Evolutionary conservation across 2,888 invertebrate species (phyloP).

Genomic region (Yponomeuta evonymella): DNA sequence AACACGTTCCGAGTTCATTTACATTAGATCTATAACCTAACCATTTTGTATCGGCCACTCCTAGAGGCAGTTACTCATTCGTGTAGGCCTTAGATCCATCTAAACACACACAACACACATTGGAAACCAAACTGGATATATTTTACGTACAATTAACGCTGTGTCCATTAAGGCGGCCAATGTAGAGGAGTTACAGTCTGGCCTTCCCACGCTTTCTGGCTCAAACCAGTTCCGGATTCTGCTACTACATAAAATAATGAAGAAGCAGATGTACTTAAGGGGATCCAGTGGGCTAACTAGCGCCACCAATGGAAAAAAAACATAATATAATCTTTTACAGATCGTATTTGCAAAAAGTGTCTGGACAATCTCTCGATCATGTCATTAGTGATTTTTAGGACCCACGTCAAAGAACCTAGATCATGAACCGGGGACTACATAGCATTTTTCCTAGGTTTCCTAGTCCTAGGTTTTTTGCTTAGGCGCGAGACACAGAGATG

Average conservation of each 20-base stretch:
- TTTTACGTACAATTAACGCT: constrained; percentile 3
- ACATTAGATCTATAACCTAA: neutral
- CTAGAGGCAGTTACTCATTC: neutral
- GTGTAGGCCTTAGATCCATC: neutral
- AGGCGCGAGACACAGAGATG: too few relatives aligned
- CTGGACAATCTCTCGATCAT: too few relatives aligned
- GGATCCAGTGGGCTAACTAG: too few relatives aligned
- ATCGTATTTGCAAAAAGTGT: too few relatives aligned
- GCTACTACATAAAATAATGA: neutral
- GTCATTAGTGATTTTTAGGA: too few relatives aligned
- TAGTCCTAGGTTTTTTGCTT: too few relatives aligned
- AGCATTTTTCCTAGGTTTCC: too few relatives aligned
- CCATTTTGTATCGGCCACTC: neutral
- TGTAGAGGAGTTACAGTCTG: neutral
- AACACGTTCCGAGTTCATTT: neutral
- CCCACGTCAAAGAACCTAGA: too few relatives aligned
- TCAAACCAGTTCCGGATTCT: neutral
- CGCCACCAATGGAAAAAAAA: too few relatives aligned
- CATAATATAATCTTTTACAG: too few relatives aligned
- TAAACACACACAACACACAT: constrained; percentile 3
- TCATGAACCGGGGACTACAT: too few relatives aligned
- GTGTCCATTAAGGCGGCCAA: neutral
- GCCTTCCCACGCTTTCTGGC: neutral
- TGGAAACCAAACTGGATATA: constrained; percentile 1
- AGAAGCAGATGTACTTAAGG: neutral